Percentiles rank a stretch among this genome's conserved stretches.
phyloP scores from a whole-genome alignment of 2,797 vertebrate species.

The Lithobates sylvaticus region DNA sequence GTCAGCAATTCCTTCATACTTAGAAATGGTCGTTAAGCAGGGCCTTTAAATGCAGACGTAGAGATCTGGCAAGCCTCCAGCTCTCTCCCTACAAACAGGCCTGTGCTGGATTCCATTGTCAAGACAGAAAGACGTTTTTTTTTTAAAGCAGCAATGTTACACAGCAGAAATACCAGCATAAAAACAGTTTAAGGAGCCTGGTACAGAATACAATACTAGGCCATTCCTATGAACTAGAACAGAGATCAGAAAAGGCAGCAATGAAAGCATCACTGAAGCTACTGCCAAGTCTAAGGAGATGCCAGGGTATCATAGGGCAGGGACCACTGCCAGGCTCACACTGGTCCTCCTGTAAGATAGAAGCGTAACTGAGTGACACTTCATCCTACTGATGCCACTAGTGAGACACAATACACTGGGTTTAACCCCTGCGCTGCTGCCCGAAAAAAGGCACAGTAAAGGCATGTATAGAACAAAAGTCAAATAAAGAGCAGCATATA shows the following conservation, averaged over 20 bases:
- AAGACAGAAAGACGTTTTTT: background rate
- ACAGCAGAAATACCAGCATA: background rate
- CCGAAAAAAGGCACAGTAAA: background rate
- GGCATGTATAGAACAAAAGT: background rate
- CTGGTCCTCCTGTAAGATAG: background rate
- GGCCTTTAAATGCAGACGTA: conserved; percentile 2
- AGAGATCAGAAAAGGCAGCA: background rate
- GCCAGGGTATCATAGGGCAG: background rate
- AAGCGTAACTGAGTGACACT: background rate
- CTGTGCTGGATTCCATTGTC: background rate
- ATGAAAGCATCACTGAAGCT: background rate
- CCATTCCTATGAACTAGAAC: no score
- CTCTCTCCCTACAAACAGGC: background rate
- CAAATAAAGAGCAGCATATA: background rate
- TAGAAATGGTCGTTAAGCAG: background rate
- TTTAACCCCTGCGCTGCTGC: conserved; percentile 3
- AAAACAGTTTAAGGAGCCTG: background rate
- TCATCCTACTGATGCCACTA: background rate
- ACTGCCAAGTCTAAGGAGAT: background rate
- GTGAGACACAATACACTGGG: background rate
- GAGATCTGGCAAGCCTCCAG: conserved; percentile 14
- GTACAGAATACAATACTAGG: no score
- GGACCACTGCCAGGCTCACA: conserved; percentile 20
- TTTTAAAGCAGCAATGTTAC: background rate
- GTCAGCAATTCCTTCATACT: no score